Base-by-base conservation (phyloP, 2,113 vertebrate genomes). In the Todiramphus chloris region DNA sequence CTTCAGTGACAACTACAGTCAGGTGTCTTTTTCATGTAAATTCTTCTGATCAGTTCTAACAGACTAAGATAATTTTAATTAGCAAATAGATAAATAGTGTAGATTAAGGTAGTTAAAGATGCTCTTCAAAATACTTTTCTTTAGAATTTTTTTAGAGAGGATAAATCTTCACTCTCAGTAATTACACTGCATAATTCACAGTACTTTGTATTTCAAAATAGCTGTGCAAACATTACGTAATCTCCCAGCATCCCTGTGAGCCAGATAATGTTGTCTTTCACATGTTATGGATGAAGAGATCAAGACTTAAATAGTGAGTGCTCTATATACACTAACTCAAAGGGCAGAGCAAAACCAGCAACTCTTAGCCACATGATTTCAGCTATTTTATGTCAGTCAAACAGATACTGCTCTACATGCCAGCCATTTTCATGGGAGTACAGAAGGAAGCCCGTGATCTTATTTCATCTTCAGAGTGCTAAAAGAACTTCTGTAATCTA, bases 11-110 rank as follows among this genome's bases (percentile, higher is more conserved):
- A 95, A 75, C 93, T 78, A 39, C 73, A 76, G 73, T 84, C 83
- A 96, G 83, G 89, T 94, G 89, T 76, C 83, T 68, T 96, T 93
- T 91, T 76, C 73, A 82, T 89, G 56, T 75, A 96, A 96, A 95
- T 95, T 89, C 66, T 91, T 84, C 48, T 23, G 10, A 87, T 95
- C 37, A 9, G 44, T 91, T 90, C 83, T 72, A 92, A 81, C 56
- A 78, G 91, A 63, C 68, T 93, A 62, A 93, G 94, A 94, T 58
- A 93, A 75, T 90, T 86, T 86, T 83, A 95, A 94, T 92, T 95
- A 90, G 68, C 67, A 96, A 96, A 91, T 56, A 87, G 94, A 96
- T 96, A 96, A 96, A 96, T 91, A 94, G 76, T 48, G 46, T 87
- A 89, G 81, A 94, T 97, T 92, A 94, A 91, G 66, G 80, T 72